Evolutionary conservation across 2,888 invertebrate species (phyloP).

Genomic region (Philereme vetulata): DNA sequence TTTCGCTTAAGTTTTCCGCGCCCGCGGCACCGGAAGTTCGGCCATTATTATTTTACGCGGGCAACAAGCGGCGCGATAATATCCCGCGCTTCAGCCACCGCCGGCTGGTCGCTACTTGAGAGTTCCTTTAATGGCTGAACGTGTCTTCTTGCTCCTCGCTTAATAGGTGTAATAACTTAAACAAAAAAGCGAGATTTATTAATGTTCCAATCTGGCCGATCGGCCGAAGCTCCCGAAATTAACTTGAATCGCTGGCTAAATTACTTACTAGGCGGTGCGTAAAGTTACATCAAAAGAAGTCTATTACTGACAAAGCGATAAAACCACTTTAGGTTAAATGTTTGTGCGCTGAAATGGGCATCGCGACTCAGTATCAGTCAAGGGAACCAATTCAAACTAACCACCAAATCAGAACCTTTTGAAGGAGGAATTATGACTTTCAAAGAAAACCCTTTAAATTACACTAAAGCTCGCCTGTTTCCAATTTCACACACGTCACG

Average conservation of each 20-base stretch:
- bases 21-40: constrained; percentile 84
- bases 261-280: constrained; percentile 28
- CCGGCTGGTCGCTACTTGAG: constrained; percentile 56
- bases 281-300: constrained; percentile 22
- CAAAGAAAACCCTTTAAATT: constrained; percentile 25
- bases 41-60: constrained; percentile 85
- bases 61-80: constrained; percentile 85
- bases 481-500: constrained; percentile 69
- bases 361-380: background rate
- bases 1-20: constrained; percentile 81
- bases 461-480: constrained; percentile 47
- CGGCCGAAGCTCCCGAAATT: constrained; percentile 36
- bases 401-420: constrained; percentile 1
- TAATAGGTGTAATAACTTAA: constrained; percentile 82
- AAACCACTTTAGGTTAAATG: constrained; percentile 3
- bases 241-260: constrained; percentile 30
- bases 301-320: constrained; percentile 1
- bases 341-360: background rate
- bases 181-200: constrained; percentile 73
- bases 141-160: constrained; percentile 80
- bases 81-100: constrained; percentile 67
- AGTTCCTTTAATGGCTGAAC: constrained; percentile 76
- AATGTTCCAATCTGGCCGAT: constrained; percentile 54
- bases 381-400: background rate
- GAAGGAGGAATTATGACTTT: constrained; percentile 13